phyloP scores from a whole-genome alignment of 2,113 vertebrate genomes.

The Cavia porcellus region DNA sequence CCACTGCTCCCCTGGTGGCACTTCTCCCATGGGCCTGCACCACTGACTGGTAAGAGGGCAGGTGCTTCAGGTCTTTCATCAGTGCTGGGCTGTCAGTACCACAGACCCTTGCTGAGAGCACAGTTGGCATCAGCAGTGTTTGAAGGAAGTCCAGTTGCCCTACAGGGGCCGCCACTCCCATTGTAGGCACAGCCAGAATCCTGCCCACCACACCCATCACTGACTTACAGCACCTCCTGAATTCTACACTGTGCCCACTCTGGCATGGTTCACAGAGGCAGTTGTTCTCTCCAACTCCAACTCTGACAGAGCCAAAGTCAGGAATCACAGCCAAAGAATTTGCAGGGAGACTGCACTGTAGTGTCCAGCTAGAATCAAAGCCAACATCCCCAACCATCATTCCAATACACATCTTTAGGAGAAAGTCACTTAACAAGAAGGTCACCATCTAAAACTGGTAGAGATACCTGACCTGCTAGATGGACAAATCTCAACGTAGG shows the following conservation, averaged over 20 bases:
- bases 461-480: background rate
- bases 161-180: background rate
- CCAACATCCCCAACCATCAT: background rate
- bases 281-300: background rate
- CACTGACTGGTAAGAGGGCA: background rate
- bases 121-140: background rate
- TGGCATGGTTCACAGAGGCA: background rate
- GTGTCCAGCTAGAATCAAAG: background rate
- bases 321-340: background rate
- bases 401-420: background rate
- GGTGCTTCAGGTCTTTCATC: background rate
- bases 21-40: background rate
- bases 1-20: background rate
- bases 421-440: background rate
- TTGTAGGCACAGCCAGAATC: background rate
- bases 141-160: background rate
- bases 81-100: background rate
- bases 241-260: background rate
- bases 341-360: background rate
- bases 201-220: background rate
- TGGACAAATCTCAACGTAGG: background rate
- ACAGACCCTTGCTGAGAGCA: background rate
- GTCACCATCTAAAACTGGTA: background rate
- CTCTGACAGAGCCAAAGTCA: too few species aligned
- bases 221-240: background rate